A percentile compares a stretch with the other conserved stretches of the same genome.
phyloP scores from a whole-genome alignment of 35 echinoderm and acorn worm species.

The Chiridota heheva region DNA sequence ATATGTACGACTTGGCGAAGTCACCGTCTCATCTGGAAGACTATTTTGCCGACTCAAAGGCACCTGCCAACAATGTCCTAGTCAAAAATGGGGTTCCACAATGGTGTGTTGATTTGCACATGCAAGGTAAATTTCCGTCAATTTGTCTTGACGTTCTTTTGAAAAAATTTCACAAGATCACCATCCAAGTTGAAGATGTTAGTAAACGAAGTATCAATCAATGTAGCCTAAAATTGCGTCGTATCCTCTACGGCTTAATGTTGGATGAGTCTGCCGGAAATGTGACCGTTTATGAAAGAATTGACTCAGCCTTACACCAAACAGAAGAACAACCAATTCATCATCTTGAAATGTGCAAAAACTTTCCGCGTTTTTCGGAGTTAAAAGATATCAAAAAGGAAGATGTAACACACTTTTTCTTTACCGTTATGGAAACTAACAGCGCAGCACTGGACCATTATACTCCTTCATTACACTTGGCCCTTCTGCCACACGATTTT shows the following conservation, averaged over 20 bases:
- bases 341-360: constrained; percentile 1
- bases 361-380: constrained; percentile 4
- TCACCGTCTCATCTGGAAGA: not conserved
- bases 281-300: constrained; percentile 16
- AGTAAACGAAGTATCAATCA: constrained; percentile 5
- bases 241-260: constrained; percentile 35
- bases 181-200: constrained; percentile 12
- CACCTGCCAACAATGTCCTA: too few species aligned
- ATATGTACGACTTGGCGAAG: constrained; percentile 21
- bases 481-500: constrained; percentile 19
- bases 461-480: constrained; percentile 41
- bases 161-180: constrained; percentile 6
- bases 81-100: not conserved
- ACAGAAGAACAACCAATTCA: too few species aligned
- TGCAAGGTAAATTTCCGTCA: not conserved
- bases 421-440: constrained; percentile 5
- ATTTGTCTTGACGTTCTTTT: constrained; percentile 4
- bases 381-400: constrained; percentile 10
- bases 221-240: not conserved
- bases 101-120: not conserved
- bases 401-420: constrained; percentile 24
- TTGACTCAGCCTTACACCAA: too few species aligned
- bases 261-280: constrained; percentile 13
- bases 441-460: not conserved
- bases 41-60: not conserved